These are phyloP conservation scores for Monochamus alternatus DNA, from an alignment of 2,888 invertebrate genomes.

Conservation along the genomic window DNA sequence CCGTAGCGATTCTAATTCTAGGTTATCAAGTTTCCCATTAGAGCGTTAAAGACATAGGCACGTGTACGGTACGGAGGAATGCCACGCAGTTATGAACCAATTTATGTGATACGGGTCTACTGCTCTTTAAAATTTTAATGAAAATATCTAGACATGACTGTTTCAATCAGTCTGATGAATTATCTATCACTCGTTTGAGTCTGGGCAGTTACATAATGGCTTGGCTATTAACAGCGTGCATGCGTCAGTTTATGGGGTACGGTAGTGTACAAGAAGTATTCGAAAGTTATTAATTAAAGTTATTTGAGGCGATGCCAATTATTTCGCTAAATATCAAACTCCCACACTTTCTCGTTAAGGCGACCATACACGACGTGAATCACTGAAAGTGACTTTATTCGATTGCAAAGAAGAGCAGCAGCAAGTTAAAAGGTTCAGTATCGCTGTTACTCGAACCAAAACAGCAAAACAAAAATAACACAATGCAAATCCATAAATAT, in stretches of 20 bases:
- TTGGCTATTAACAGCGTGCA: not conserved
- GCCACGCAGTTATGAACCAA: slow-evolving; percentile 7
- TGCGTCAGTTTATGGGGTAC: slow-evolving; percentile 10
- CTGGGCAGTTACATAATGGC: slow-evolving; percentile 12
- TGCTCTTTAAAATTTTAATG: slow-evolving; percentile 8
- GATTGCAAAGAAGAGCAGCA: too few species aligned
- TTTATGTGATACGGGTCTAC: slow-evolving; percentile 12
- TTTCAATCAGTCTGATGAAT: not conserved
- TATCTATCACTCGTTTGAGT: slow-evolving; percentile 5
- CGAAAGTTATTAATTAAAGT: slow-evolving; percentile 14
- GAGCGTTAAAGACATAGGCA: not conserved
- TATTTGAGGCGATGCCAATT: slow-evolving; percentile 11
- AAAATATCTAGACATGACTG: slow-evolving; percentile 18
- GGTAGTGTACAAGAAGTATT: slow-evolving; percentile 1
- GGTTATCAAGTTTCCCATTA: slow-evolving; percentile 1
- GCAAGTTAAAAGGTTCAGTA: too few species aligned
- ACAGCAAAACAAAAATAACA: too few species aligned
- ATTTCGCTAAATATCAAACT: slow-evolving; percentile 2
- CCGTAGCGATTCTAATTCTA: not conserved
- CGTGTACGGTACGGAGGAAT: not conserved
- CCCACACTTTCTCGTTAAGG: slow-evolving; percentile 13
- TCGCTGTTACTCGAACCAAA: too few species aligned
- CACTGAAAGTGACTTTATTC: too few species aligned
- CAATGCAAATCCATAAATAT: too few species aligned
- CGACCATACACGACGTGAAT: too few species aligned